phyloP scores from a whole-genome alignment of 2,113 vertebrate species.

The Enhydra lutris region DNA sequence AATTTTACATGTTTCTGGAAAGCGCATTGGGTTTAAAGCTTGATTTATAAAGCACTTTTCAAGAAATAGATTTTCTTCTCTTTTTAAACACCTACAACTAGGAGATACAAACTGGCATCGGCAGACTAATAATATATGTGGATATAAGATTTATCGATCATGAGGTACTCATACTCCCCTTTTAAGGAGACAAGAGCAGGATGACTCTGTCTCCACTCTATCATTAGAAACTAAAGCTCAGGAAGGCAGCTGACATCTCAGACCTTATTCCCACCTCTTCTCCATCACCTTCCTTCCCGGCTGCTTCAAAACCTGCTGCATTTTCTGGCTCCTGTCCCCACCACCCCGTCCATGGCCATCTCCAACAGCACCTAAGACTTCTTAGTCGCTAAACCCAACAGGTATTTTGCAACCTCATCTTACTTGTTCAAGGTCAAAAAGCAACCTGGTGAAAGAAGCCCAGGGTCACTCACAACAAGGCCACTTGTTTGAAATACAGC shows the following conservation, averaged over 20 bases:
- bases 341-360: neutral
- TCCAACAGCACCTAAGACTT: neutral
- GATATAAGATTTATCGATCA: neutral
- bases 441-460: neutral
- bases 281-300: neutral
- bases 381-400: neutral
- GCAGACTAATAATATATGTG: neutral
- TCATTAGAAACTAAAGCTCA: neutral
- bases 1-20: neutral
- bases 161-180: neutral
- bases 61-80: neutral
- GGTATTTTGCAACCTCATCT: neutral
- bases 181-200: neutral
- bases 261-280: neutral
- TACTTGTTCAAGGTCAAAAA: neutral
- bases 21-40: neutral
- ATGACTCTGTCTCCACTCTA: rapidly evolving
- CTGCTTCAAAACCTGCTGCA: neutral
- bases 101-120: neutral
- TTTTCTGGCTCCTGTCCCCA: neutral
- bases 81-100: neutral
- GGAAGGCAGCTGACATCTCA: neutral
- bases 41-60: neutral
- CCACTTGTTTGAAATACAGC: neutral
- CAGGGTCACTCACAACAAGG: neutral